These are phyloP conservation scores for Mesocentrotus franciscanus DNA, from an alignment of 53 echinoderm and acorn worm genomes.

Conservation along the genomic window DNA sequence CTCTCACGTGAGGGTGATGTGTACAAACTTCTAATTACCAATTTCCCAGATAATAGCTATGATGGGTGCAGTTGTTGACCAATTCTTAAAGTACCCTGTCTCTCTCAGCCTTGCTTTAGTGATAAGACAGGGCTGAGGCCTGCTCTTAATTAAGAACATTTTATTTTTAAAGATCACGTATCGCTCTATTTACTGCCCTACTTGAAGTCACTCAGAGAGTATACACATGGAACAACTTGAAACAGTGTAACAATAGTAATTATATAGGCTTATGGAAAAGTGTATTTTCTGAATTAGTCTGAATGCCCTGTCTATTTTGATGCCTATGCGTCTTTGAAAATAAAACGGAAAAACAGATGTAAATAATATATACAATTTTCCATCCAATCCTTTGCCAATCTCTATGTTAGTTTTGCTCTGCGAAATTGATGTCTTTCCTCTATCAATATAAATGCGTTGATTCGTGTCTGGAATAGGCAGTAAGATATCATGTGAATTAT, in stretches of 20 bases:
- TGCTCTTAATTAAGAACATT: not conserved
- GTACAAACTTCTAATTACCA: slow-evolving; percentile 14
- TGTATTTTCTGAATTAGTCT: not conserved
- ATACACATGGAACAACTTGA: not conserved
- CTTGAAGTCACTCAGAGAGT: not conserved
- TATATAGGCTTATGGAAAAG: not conserved
- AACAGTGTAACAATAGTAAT: not conserved
- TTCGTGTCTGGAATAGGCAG: no score
- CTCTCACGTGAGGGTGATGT: not conserved
- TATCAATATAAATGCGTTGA: no score
- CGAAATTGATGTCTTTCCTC: no score
- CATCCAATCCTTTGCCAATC: no score
- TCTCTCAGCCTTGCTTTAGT: not conserved
- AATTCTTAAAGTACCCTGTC: not conserved
- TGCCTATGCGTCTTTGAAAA: not conserved
- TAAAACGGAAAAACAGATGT: no score
- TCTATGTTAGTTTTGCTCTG: no score
- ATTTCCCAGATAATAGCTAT: not conserved
- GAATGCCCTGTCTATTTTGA: not conserved
- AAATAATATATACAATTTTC: no score
- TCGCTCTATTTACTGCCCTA: not conserved
- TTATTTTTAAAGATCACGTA: not conserved
- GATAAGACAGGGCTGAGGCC: not conserved
- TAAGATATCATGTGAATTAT: no score
- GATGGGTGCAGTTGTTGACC: not conserved